Evolutionary conservation across 53 echinoderm and acorn worm genomes (phyloP), one percentile per base, ranked within the genome.

Genomic region (Apostichopus leukothele): DNA sequence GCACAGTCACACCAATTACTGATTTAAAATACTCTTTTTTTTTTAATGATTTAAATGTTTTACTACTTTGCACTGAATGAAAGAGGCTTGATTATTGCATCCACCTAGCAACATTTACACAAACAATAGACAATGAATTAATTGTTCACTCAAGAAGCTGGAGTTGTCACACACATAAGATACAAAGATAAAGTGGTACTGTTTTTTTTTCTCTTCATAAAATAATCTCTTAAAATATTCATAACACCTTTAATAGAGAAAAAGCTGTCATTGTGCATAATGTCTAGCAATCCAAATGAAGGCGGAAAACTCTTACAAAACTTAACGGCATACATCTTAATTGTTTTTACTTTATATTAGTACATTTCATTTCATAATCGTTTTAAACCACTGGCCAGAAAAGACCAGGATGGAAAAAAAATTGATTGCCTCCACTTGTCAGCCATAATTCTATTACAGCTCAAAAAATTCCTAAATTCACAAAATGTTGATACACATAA

Each of bases 11-110:
- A 63, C 63, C 63, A 63, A 63, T 63, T 63, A 71, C 71, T 16
- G 71, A 71, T 71, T 18, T 18, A 59, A 53, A 54, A 81, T 57
- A 76, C 26, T 59, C 55, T 59, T 78, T 80, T 81, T 53, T 55
- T 55, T 54, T 81, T 55, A 54, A 77, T 9, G 50, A 5, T 77
- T 81, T 81, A 81, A n/a, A 81, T 59, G 55, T 21, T 81, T 81
- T n/a, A 52, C 23, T 54, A 55, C 81, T 81, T 81, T 81, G 81
- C 81, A 81, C 81, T 55, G 13, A 79, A 52, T 79, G 79, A 81
- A 81, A 81, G 81, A 81, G 81, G 55, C 59, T 59, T 81, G 20
- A 20, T 81, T 81, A 81, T 81, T 81, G 81, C 81, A 81, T 81
- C 81, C 81, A 81, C 55, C 81, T n/a, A 81, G 81, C 81, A 54